A percentile compares a stretch with the other conserved stretches of the same genome.
Evolutionary conservation across 92 coral and sea anemone genomes (phyloP).

Genomic region (Parazoanthus atlanticus): DNA sequence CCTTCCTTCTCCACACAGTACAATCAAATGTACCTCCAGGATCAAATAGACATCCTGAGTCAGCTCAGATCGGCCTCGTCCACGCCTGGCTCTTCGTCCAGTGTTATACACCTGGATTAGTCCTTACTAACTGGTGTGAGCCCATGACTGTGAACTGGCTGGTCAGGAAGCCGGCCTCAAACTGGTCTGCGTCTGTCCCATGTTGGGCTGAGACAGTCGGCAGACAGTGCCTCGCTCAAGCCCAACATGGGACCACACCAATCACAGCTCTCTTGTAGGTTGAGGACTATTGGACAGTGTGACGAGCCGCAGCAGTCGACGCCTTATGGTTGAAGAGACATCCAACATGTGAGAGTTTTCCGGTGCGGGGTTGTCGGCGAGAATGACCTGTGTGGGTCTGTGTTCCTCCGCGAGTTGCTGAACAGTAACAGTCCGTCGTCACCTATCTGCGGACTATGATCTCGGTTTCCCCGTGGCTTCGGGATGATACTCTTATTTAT

Average conservation of each 20-base stretch:
- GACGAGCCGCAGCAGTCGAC: background rate
- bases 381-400: background rate
- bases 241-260: slow-evolving; percentile 26
- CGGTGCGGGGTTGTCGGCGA: background rate
- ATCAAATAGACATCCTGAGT: slow-evolving; percentile 35
- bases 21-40: slow-evolving; percentile 35
- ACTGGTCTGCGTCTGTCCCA: slow-evolving; percentile 21
- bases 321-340: background rate
- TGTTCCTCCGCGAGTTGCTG: background rate
- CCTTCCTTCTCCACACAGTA: slow-evolving; percentile 37
- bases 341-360: background rate
- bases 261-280: slow-evolving; percentile 36
- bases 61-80: slow-evolving; percentile 43
- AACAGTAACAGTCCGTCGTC: background rate
- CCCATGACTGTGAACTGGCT: slow-evolving; percentile 3
- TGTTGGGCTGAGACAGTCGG: slow-evolving; percentile 34
- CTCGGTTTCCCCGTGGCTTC: background rate
- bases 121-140: slow-evolving; percentile 20
- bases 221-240: background rate
- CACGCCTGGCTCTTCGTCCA: slow-evolving; percentile 39
- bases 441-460: background rate
- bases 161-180: slow-evolving; percentile 10
- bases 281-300: slow-evolving; percentile 39
- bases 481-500: too few species aligned
- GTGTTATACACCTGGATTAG: slow-evolving; percentile 41